phyloP scores from a whole-genome alignment of 37 sponge, comb jelly and placozoan genomes.

The Theonella swinhoei region DNA sequence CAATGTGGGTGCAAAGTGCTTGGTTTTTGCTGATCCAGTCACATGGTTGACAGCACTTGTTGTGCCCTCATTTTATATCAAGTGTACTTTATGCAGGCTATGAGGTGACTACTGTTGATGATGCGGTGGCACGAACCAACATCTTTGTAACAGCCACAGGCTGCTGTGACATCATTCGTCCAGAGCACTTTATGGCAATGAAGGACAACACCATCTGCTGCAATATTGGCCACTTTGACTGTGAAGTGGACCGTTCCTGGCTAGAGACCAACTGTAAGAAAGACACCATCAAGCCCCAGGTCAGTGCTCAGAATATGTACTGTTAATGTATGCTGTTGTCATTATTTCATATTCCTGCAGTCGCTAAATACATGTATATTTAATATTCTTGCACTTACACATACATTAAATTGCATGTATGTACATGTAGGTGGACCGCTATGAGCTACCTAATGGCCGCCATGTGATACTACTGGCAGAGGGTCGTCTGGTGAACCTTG shows the following conservation, averaged over 20 bases:
- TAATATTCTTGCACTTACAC: background rate
- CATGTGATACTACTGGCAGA: conserved; percentile 92
- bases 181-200: conserved; percentile 91
- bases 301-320: conserved; percentile 13
- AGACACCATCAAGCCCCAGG: conserved; percentile 94
- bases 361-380: background rate
- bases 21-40: too few relatives aligned
- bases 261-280: conserved; percentile 82
- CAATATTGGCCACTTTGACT: conserved; percentile 99
- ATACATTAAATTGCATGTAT: conserved; percentile 9
- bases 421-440: conserved; percentile 86
- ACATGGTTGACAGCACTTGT: too few relatives aligned
- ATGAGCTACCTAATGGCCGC: conserved; percentile 84
- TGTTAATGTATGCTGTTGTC: background rate
- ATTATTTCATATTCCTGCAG: background rate
- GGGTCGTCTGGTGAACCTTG: conserved; percentile 96
- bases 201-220: conserved; percentile 93
- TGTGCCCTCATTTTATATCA: too few relatives aligned
- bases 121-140: conserved; percentile 66
- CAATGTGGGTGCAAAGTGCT: too few relatives aligned
- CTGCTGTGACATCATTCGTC: conserved; percentile 84
- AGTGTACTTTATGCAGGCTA: too few relatives aligned
- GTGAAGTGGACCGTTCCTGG: conserved; percentile 94
- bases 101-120: conserved; percentile 98
- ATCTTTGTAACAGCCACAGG: conserved; percentile 99